Conservation (phyloP, 2,113 vertebrate genomes). For the Zapus hudsonius region DNA sequence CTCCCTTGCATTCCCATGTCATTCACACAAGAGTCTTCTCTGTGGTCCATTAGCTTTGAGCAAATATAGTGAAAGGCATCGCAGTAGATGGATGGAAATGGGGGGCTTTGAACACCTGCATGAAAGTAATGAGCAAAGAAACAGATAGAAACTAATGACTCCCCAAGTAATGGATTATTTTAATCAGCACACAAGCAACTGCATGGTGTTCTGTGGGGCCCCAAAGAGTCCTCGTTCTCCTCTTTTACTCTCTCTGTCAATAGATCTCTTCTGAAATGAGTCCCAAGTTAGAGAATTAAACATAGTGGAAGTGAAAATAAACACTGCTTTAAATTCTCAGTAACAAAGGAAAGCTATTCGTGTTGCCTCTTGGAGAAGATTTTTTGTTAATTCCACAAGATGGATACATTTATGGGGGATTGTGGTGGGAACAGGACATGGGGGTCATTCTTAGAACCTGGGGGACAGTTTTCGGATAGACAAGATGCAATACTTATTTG, state of each 20-base stretch:
- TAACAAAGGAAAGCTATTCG: neutral
- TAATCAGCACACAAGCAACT: neutral
- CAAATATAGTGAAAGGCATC: neutral
- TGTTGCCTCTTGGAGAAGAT: constrained; percentile 3
- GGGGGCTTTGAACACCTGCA: constrained; percentile 60
- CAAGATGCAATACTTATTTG: neutral
- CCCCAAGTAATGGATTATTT: constrained; percentile 36
- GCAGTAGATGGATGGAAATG: neutral
- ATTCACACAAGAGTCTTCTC: neutral
- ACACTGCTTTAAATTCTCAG: neutral
- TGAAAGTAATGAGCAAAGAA: constrained; percentile 11
- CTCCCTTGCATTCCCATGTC: neutral
- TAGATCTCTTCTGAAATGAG: constrained; percentile 16
- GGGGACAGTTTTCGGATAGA: neutral
- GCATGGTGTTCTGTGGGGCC: neutral
- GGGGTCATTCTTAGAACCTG: neutral
- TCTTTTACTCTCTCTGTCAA: neutral
- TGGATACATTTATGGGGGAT: neutral
- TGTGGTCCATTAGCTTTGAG: neutral
- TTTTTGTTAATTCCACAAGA: neutral
- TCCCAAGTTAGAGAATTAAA: constrained; percentile 39
- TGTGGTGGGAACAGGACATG: fast-evolving
- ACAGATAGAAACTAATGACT: constrained; percentile 3
- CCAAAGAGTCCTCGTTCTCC: constrained; percentile 13
- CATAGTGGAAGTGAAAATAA: neutral